Evolutionary conservation across 2,888 invertebrate species (phyloP), one percentile per base, ranked within the genome.

Genomic region (Parasteatoda lunata): DNA sequence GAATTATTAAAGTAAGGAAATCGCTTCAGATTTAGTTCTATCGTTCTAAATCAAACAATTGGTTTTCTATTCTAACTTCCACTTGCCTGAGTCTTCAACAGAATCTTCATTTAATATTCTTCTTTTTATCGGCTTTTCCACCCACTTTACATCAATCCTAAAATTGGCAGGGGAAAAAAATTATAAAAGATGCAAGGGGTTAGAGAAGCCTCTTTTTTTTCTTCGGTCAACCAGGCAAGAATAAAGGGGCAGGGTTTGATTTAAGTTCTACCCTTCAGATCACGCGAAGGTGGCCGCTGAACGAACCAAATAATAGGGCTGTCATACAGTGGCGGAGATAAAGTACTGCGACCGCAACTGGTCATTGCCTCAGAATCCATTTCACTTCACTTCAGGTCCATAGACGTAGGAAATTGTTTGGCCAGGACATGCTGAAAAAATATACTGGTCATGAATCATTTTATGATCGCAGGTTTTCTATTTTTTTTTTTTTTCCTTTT

Each of bases 241-340:
- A 75, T 82, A 82, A 82, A 82, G 70, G 30, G 30, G 76, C 82
- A 64, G 76, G 82, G 69, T 82, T 11, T 51, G 72, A 72, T 80
- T 80, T 65, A 72, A 47, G 65, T 52, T 49, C 48, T 48, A 51
- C 68, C 65, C 77, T 49, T 48, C 65, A n/a, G n/a, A 59, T 45
- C 48, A 47, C 13, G 54, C 30, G 52, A 66, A 30, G 51, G 79
- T 65, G 9, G 30, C 80, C 54, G 64, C 72, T 52, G 51, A 52
- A 66, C 51, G 51, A 47, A 52, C 72, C 72, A 80, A 80, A 80
- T 80, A 72, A 80, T 80, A 80, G 80, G 51, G 64, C 68, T 80
- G 80, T 80, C 80, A 73, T 71, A 64, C 47, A 51, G 51, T 64
- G 65, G 51, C 51, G 65, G 72, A 80, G 80, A 80, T 80, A 80